phyloP scores from a whole-genome alignment of 2,888 invertebrate species.

The Xestia c-nigrum region DNA sequence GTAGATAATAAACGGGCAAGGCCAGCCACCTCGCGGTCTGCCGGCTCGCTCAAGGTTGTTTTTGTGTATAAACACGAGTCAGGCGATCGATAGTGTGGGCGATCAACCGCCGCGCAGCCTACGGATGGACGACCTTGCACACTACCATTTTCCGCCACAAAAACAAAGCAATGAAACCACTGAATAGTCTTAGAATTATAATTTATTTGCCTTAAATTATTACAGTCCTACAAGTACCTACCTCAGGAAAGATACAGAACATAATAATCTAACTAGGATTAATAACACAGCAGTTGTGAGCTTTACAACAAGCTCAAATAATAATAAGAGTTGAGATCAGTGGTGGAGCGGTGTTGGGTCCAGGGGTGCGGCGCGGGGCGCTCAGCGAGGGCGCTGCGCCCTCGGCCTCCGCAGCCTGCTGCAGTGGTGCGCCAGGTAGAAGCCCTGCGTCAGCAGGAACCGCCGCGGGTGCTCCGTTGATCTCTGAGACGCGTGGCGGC shows the following conservation, averaged over 20 bases:
- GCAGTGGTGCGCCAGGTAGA: slow-evolving; percentile 81
- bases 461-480: slow-evolving; percentile 87
- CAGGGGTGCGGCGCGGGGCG: slow-evolving; percentile 68
- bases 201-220: slow-evolving; percentile 86
- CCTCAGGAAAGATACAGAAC: slow-evolving; percentile 79
- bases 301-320: slow-evolving; percentile 87
- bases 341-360: slow-evolving; percentile 85
- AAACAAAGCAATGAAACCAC: slow-evolving; percentile 70
- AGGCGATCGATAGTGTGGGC: slow-evolving; percentile 62
- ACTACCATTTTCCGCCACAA: slow-evolving; percentile 62
- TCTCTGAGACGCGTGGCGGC: slow-evolving; percentile 82
- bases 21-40: slow-evolving; percentile 76
- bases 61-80: slow-evolving; percentile 87
- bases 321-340: slow-evolving; percentile 84
- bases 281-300: slow-evolving; percentile 88
- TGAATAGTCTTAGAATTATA: slow-evolving; percentile 70
- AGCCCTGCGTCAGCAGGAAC: slow-evolving; percentile 82
- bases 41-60: slow-evolving; percentile 82
- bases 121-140: slow-evolving; percentile 65
- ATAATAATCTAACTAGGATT: slow-evolving; percentile 87
- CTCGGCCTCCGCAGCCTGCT: slow-evolving; percentile 72
- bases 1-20: slow-evolving; percentile 73
- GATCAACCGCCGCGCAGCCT: slow-evolving; percentile 56
- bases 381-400: slow-evolving; percentile 72
- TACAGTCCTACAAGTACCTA: slow-evolving; percentile 84